A percentile compares a stretch with the other conserved stretches of the same genome.
These are phyloP conservation scores for Probosciger aterrimus DNA, from an alignment of 2,113 vertebrate species.

Conservation along the genomic window DNA sequence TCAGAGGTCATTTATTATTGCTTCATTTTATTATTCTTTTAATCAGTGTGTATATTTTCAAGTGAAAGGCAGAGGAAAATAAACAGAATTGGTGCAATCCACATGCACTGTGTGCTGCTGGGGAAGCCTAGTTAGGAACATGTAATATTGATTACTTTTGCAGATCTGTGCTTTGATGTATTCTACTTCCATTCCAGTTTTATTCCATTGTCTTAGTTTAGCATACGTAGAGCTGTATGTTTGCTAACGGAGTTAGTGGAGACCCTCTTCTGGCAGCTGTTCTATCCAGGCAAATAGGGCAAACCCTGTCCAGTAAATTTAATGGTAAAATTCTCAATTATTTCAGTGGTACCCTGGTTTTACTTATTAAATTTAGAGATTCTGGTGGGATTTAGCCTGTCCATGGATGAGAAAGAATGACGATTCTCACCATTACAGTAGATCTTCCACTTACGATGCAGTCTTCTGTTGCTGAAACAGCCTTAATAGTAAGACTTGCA, in stretches of 20 bases:
- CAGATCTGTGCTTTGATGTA: background rate
- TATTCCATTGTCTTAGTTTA: background rate
- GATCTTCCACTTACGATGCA: background rate
- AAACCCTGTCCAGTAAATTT: background rate
- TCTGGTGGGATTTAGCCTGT: background rate
- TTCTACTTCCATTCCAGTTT: conserved; percentile 2
- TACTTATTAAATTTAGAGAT: background rate
- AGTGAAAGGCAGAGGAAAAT: background rate
- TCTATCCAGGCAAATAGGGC: background rate
- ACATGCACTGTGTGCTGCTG: background rate
- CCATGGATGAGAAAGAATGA: background rate
- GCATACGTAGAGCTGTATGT: background rate
- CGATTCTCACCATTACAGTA: background rate
- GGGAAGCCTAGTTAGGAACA: background rate
- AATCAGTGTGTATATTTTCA: background rate
- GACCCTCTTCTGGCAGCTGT: background rate
- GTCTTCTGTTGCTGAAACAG: background rate
- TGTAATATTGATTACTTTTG: background rate
- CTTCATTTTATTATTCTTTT: background rate
- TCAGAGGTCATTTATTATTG: background rate
- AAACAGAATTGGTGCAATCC: background rate
- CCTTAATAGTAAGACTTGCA: background rate
- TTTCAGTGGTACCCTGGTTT: background rate
- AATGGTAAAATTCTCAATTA: background rate
- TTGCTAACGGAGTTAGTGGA: background rate